Percentiles rank a stretch among this genome's conserved stretches.
These are phyloP conservation scores for Furnarius figulus DNA, from an alignment of 2,113 vertebrate species.

Conservation along the genomic window DNA sequence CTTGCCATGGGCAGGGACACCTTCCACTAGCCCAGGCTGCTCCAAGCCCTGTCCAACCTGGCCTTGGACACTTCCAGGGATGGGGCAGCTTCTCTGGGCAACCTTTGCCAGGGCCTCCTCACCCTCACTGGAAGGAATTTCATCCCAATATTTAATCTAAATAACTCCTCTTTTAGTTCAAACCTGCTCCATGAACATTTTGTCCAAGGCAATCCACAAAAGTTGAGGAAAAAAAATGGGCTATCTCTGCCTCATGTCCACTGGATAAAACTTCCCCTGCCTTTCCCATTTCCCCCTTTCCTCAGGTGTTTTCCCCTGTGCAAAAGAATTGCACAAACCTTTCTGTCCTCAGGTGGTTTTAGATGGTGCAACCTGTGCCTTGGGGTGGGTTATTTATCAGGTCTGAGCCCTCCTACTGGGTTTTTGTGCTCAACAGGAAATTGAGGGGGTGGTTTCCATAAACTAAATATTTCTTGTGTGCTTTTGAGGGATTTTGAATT, in stretches of 20 bases:
- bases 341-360: background rate
- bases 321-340: background rate
- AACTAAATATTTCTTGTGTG: background rate
- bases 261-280: background rate
- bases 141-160: too few species aligned
- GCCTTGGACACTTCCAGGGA: background rate
- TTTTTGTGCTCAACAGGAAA: background rate
- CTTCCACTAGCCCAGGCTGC: background rate
- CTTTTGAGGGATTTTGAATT: background rate
- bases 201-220: too few species aligned
- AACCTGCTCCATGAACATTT: background rate
- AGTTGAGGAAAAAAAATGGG: background rate
- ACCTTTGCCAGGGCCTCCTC: rapidly evolving
- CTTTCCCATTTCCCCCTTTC: background rate
- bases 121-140: background rate
- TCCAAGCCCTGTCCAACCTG: background rate
- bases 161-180: background rate
- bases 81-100: background rate
- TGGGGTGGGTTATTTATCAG: background rate
- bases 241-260: rapidly evolving
- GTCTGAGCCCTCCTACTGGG: background rate
- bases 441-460: background rate
- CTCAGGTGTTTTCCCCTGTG: background rate
- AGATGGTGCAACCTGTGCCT: background rate
- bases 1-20: background rate